Evolutionary conservation across 2,113 vertebrate genomes (phyloP).

Genomic region (Plecturocebus donacophilus): DNA sequence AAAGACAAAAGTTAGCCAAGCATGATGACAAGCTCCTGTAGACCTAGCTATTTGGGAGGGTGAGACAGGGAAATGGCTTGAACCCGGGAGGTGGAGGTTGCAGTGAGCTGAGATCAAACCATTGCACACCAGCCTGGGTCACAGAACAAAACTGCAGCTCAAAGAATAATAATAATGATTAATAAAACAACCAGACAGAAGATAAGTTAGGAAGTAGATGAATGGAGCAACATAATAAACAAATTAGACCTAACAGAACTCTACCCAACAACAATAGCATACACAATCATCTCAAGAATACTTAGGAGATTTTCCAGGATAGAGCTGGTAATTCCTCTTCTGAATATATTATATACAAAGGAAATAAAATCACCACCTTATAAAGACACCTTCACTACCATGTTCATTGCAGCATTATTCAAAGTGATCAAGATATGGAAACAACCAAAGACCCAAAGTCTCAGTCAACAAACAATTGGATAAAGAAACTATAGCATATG

Average conservation of each 20-base stretch:
- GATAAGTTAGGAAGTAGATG: not conserved
- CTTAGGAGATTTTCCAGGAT: not conserved
- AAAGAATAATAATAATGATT: too few relatives aligned
- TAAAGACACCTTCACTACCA: not conserved
- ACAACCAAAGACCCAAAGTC: not conserved
- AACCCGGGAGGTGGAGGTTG: too few relatives aligned
- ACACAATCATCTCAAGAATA: not conserved
- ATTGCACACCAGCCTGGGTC: too few relatives aligned
- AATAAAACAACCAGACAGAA: not conserved
- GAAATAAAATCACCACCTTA: not conserved
- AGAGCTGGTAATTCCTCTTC: not conserved
- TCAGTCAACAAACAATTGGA: not conserved
- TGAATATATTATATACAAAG: not conserved
- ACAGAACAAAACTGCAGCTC: too few relatives aligned
- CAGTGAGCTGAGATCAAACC: too few relatives aligned
- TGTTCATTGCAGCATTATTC: too few relatives aligned
- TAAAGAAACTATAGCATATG: not conserved
- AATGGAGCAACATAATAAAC: not conserved
- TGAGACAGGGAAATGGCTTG: too few relatives aligned
- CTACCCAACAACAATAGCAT: not conserved
- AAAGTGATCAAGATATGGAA: not conserved
- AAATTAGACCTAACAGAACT: not conserved
- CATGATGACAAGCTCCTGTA: too few relatives aligned
- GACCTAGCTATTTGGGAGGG: too few relatives aligned
- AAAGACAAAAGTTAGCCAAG: too few relatives aligned